These are phyloP conservation scores for Aleiodes testaceus DNA, from an alignment of 2,888 invertebrate species.

Conservation along the genomic window DNA sequence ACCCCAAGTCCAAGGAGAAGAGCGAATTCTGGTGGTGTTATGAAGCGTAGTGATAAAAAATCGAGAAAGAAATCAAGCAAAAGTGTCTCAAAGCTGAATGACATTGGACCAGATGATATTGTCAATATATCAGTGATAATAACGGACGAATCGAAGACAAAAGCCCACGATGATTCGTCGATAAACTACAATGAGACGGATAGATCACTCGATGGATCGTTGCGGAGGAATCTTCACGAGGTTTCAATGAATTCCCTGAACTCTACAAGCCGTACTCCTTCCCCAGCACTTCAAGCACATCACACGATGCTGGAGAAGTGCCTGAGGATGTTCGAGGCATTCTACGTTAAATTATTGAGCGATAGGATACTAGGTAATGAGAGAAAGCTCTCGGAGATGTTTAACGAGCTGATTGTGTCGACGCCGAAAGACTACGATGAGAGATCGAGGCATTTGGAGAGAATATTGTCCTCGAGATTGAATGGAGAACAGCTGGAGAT, in stretches of 20 bases:
- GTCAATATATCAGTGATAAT: slow-evolving; percentile 64
- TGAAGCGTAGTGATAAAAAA: slow-evolving; percentile 76
- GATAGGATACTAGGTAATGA: slow-evolving; percentile 64
- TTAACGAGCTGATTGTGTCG: slow-evolving; percentile 61
- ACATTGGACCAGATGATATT: slow-evolving; percentile 55
- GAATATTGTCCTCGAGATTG: slow-evolving; percentile 63
- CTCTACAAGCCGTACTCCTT: slow-evolving; percentile 58
- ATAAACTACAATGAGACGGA: slow-evolving; percentile 54
- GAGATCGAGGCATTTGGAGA: slow-evolving; percentile 62
- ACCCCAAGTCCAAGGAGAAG: slow-evolving; percentile 68
- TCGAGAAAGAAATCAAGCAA: slow-evolving; percentile 75
- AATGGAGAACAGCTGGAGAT: slow-evolving; percentile 62
- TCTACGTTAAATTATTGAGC: slow-evolving; percentile 71
- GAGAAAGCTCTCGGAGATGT: slow-evolving; percentile 61
- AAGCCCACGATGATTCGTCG: slow-evolving; percentile 68
- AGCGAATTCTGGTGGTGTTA: slow-evolving; percentile 69
- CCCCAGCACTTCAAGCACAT: slow-evolving; percentile 66
- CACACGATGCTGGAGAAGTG: slow-evolving; percentile 77
- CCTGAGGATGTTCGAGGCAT: slow-evolving; percentile 76
- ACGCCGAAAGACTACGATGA: slow-evolving; percentile 65
- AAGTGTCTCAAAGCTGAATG: slow-evolving; percentile 65
- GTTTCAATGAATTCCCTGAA: neutral
- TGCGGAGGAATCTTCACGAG: slow-evolving; percentile 10
- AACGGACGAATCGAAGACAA: slow-evolving; percentile 61
- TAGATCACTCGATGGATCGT: slow-evolving; percentile 22